A percentile compares a stretch with the other conserved stretches of the same genome.
Evolutionary conservation across 2,797 vertebrate species (phyloP).

Genomic region (Odontamblyopus rebecca): DNA sequence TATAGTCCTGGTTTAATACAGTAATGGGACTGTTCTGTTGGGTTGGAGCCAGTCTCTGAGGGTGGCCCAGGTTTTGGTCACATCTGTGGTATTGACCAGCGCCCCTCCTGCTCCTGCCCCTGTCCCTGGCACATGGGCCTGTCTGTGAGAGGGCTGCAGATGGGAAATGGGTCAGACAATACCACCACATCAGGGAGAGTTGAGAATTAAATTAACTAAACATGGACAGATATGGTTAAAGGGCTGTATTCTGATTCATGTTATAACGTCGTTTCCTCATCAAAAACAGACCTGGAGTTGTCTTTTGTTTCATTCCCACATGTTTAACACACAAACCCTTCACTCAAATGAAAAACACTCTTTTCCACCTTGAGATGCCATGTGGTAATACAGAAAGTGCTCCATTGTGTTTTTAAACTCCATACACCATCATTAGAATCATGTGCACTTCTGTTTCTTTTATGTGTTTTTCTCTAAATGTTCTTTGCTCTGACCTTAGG

Average conservation of each 20-base stretch:
- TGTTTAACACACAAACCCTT: no score
- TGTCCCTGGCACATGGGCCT: constrained; percentile 47
- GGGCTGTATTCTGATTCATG: not conserved
- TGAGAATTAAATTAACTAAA: not conserved
- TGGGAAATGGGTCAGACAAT: constrained; percentile 48
- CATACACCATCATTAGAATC: no score
- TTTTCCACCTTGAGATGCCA: no score
- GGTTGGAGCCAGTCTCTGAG: constrained; percentile 56
- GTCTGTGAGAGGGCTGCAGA: constrained; percentile 53
- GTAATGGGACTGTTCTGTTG: constrained; percentile 71
- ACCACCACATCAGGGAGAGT: constrained; percentile 27
- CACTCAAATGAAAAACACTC: no score
- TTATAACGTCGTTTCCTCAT: not conserved
- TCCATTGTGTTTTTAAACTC: no score
- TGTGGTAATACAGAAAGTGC: no score
- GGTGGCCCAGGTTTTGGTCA: constrained; percentile 67
- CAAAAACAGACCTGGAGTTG: no score
- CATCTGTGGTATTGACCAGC: constrained; percentile 56
- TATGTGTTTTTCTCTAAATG: no score
- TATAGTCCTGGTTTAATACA: not conserved
- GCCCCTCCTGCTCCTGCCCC: constrained; percentile 34
- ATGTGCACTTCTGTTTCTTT: no score
- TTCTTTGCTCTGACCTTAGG: no score
- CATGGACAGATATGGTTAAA: not conserved
- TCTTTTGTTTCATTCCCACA: no score